Evolutionary conservation across 2,888 invertebrate genomes (phyloP), one percentile per base, ranked within the genome.

Genomic region (Coecobrya sp.): DNA sequence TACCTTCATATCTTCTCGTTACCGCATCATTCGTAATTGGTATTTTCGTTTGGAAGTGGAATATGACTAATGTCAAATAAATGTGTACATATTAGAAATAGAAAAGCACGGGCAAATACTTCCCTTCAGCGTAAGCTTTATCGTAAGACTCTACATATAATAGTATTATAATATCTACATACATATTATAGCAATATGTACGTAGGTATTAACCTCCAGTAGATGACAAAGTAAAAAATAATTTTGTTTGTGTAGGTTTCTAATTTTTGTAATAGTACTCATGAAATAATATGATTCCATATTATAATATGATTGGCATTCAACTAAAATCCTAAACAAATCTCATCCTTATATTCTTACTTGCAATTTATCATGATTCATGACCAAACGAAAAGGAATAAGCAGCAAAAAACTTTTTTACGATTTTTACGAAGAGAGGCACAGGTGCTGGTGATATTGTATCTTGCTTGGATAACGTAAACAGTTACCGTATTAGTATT

Each of bases 351-450:
- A 55, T 62, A 22, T 55, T 19, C n/a, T 16, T 55, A 19, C 7
- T n/a, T 16, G 16, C 55, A 55, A 10, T 13, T 52, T 19, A n/a
- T 4, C 22, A 62, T 25, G 22, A 22, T 62, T 62, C 22, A 62
- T 70, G 65, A 70, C 70, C 70, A 70, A 36, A 70, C 10, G 13
- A 68, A 30, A 42, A 36, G 70, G 36, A 70, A 36, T 30, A 70
- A 16, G 13, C 36, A 36, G 36, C 70, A 70, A 70, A 30, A 36
- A 30, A 36, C 19, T 70, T 27, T 25, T 16, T 70, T 5, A n/a
- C 70, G 30, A 36, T 70, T 70, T 68, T 70, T 36, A 30, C 19
- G 13, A 13, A 7, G n/a, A 16, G 36, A 70, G 27, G 36, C 8
- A 70, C 36, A 70, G 16, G 70, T 36, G n/a, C 36, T 62, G n/a